Conservation (phyloP, 30 jellyfish, hydroid and myxozoan species). For the Pelagia noctiluca region DNA sequence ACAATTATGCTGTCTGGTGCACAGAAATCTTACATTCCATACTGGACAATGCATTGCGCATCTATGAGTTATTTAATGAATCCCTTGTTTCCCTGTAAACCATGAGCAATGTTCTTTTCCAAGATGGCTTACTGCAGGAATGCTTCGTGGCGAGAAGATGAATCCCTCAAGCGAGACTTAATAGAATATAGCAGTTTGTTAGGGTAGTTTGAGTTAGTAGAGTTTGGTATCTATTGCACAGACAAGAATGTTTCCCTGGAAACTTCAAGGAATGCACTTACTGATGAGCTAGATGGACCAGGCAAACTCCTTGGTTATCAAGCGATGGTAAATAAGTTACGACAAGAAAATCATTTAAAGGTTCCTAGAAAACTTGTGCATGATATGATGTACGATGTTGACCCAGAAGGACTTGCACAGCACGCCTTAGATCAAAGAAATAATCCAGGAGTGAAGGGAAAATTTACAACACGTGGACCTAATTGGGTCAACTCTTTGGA, state of each 20-base stretch:
- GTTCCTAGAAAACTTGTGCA: conserved; percentile 39
- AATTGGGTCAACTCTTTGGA: conserved; percentile 7
- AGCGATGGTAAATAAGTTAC: conserved; percentile 30
- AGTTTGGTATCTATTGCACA: not conserved
- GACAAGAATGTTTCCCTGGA: conserved; percentile 28
- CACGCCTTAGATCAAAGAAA: conserved; percentile 8
- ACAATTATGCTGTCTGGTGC: too few relatives aligned
- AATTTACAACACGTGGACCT: conserved; percentile 5
- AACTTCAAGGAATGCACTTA: conserved; percentile 19
- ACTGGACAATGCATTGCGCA: conserved; percentile 20
- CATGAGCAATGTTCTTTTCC: not conserved
- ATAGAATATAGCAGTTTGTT: not conserved
- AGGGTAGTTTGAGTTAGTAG: conserved; percentile 26
- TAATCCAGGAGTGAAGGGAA: conserved; percentile 2
- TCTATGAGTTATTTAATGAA: not conserved
- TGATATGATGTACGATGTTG: conserved; percentile 37
- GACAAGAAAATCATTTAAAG: conserved; percentile 24
- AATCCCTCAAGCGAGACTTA: not conserved
- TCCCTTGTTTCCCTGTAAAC: not conserved
- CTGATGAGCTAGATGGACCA: conserved; percentile 42
- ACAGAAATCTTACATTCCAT: too few relatives aligned
- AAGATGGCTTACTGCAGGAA: not conserved
- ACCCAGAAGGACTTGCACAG: conserved; percentile 38
- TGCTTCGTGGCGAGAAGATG: conserved; percentile 36
- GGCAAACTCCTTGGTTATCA: conserved; percentile 51